A percentile compares a stretch with the other conserved stretches of the same genome.
Evolutionary conservation across 2,797 vertebrate genomes (phyloP).

Genomic region (Xenentodon cancila): DNA sequence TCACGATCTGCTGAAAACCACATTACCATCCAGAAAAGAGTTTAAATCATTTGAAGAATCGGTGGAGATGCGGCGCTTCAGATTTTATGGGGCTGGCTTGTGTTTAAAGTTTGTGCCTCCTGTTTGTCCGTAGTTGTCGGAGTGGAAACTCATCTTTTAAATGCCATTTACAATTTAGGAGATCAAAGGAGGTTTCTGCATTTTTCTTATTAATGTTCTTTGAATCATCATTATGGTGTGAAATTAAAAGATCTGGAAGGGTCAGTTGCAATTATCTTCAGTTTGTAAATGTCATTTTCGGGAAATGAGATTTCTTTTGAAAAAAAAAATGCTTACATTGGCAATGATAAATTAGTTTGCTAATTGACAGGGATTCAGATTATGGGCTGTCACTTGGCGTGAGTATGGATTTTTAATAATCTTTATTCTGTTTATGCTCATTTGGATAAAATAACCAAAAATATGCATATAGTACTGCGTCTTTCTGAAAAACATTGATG

Average conservation of each 20-base stretch:
- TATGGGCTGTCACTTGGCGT: slow-evolving; percentile 19
- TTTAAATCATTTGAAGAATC: slow-evolving; percentile 70
- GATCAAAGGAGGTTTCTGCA: slow-evolving; percentile 65
- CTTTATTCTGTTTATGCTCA: neutral
- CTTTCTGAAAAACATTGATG: no score
- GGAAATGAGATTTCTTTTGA: slow-evolving; percentile 66
- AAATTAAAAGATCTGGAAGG: slow-evolving; percentile 73
- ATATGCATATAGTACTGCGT: neutral
- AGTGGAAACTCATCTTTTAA: slow-evolving; percentile 34
- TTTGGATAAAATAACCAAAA: slow-evolving; percentile 8
- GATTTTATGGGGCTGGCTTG: slow-evolving; percentile 51
- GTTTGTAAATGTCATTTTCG: slow-evolving; percentile 66
- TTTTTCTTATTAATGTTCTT: slow-evolving; percentile 67
- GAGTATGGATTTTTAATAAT: slow-evolving; percentile 14
- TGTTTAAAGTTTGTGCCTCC: slow-evolving; percentile 39
- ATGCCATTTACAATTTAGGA: slow-evolving; percentile 48
- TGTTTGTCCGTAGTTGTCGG: slow-evolving; percentile 19
- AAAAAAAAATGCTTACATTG: slow-evolving; percentile 37
- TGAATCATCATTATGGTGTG: slow-evolving; percentile 69
- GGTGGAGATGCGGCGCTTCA: slow-evolving; percentile 38
- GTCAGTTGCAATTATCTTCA: slow-evolving; percentile 73
- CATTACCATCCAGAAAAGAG: slow-evolving; percentile 62
- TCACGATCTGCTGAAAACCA: slow-evolving; percentile 73
- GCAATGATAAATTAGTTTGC: slow-evolving; percentile 54
- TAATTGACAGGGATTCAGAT: slow-evolving; percentile 50